Evolutionary conservation across 2,797 vertebrate species (phyloP), one percentile per base, ranked within the genome.

Genomic region (Chelidonichthys spinosus): DNA sequence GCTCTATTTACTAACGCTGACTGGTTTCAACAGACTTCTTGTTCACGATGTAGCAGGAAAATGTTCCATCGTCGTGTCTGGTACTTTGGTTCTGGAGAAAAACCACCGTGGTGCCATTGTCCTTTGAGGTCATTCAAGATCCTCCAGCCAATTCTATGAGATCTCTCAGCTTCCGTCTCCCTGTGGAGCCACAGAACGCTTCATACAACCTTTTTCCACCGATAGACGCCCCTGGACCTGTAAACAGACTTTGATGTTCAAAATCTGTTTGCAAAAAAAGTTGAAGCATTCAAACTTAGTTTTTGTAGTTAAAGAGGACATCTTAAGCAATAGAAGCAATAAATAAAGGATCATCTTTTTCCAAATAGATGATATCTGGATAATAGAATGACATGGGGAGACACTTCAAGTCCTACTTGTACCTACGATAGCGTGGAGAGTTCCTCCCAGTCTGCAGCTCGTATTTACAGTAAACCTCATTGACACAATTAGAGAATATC

Each of bases 391-490:
- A 25, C 25, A 25, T 25, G 25, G 25, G 25, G 25, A 25, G n/a
- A n/a, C n/a, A n/a, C n/a, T n/a, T n/a, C n/a, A n/a, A n/a, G 25
- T 25, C 25, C 25, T 25, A 25, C 25, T 25, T 25, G 25, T 25
- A 25, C 25, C 25, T 25, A 25, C 25, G 25, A 25, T 0, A 33
- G 39, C 39, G 50, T 56, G 40, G 2, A 40, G 35, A 18, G 35
- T 46, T 56, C 6, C 9, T 69, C 32, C 7, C 33, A 13, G 54
- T 55, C 18, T 11, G 47, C 40, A 35, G 65, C 60, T 80, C 52
- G 18, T 55, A 55, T 58, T 66, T 63, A 69, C 62, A 72, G 54
- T 37, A 67, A 42, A 33, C 66, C 44, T 42, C 7, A 35, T 11
- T 4, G 37, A 37, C 44, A 49, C 36, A 9, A 37, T 63, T 15